Conservation (phyloP, 2,888 invertebrate species). For the Smittia aterrima region DNA sequence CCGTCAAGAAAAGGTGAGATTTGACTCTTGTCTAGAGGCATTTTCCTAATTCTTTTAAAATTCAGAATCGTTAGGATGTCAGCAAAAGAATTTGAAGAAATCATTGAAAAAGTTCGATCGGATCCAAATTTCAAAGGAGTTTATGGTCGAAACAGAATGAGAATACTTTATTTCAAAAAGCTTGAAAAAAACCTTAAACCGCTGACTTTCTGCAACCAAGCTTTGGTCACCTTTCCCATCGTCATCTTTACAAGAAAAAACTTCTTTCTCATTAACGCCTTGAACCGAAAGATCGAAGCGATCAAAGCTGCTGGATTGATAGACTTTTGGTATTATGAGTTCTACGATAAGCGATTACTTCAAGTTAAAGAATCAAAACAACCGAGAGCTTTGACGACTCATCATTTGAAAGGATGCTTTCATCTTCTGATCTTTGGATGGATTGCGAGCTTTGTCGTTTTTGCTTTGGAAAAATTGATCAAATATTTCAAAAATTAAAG, state of each 20-base stretch:
- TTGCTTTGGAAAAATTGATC: neutral
- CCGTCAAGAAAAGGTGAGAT: neutral
- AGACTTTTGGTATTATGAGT: conserved; percentile 13
- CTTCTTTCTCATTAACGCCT: neutral
- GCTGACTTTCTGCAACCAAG: neutral
- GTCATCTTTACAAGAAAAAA: conserved; percentile 1
- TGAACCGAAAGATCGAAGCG: neutral
- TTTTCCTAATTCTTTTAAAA: neutral
- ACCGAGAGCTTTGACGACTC: neutral
- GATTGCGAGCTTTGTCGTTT: neutral
- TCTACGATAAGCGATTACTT: neutral
- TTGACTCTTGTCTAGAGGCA: neutral
- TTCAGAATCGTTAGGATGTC: neutral
- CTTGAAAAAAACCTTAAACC: neutral
- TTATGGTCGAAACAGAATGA: neutral
- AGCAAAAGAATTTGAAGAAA: neutral
- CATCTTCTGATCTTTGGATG: neutral
- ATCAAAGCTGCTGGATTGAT: conserved; percentile 9
- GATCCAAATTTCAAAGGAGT: neutral
- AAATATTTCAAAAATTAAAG: too few species aligned
- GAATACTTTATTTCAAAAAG: neutral
- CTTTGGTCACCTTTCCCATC: neutral
- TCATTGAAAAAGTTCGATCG: neutral
- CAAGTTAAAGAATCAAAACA: neutral
- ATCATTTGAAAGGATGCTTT: conserved; percentile 14